Evolutionary conservation across 30 jellyfish, hydroid and myxozoan species (phyloP).

Genomic region (Aurelia sp.): DNA sequence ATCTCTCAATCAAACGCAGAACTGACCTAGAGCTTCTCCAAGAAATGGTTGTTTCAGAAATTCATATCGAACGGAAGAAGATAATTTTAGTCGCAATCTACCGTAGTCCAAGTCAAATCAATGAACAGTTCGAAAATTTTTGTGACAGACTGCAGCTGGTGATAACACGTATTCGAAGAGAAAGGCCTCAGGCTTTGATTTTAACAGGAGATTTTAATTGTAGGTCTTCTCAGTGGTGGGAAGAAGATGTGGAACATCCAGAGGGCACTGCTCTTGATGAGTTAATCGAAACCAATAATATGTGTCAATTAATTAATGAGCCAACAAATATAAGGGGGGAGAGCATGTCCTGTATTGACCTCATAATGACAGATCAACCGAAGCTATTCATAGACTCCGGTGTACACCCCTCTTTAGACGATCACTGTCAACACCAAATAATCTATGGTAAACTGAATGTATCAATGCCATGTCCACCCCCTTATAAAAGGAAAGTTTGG

Average conservation of each 20-base stretch:
- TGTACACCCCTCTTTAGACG: conserved; percentile 65
- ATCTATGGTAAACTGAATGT: conserved; percentile 35
- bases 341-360: conserved; percentile 55
- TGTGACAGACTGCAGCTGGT: background rate
- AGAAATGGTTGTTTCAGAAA: too few relatives aligned
- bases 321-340: conserved; percentile 57
- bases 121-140: background rate
- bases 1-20: too few relatives aligned
- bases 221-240: conserved; percentile 66
- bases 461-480: conserved; percentile 35
- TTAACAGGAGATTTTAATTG: conserved; percentile 41
- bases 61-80: background rate
- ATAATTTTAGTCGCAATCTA: too few relatives aligned
- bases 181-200: conserved; percentile 16
- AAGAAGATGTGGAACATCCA: conserved; percentile 34
- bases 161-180: background rate
- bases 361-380: conserved; percentile 64
- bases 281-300: conserved; percentile 29
- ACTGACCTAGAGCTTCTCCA: too few relatives aligned
- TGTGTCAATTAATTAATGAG: conserved; percentile 41
- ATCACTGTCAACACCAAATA: conserved; percentile 64
- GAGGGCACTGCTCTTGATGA: conserved; percentile 63
- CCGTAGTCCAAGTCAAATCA: background rate
- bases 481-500: conserved; percentile 43
- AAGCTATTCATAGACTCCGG: conserved; percentile 51